Conservation (phyloP, 2,888 invertebrate species). For the Tiliacea aurago region DNA sequence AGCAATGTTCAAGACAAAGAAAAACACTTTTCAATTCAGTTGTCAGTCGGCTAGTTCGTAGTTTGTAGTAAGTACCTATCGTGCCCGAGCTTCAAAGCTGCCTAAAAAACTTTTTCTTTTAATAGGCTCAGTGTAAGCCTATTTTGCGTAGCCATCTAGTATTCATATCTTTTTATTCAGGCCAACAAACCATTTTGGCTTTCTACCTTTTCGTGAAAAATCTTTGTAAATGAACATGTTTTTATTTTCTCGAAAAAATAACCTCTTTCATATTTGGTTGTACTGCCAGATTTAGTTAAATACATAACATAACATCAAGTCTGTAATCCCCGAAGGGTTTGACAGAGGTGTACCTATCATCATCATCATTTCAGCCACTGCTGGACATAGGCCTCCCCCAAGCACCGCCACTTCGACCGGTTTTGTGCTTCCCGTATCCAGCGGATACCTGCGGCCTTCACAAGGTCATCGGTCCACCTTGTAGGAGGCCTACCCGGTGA, state of each 20-base stretch:
- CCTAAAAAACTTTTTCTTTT: constrained; percentile 61
- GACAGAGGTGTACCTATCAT: too few relatives aligned
- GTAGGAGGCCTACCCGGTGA: too few relatives aligned
- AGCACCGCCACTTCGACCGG: too few relatives aligned
- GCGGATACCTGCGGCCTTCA: too few relatives aligned
- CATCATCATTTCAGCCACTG: too few relatives aligned
- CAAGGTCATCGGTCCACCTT: too few relatives aligned
- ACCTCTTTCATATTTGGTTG: not conserved
- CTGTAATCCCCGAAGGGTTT: too few relatives aligned
- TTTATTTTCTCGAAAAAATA: not conserved
- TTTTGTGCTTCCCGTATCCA: too few relatives aligned
- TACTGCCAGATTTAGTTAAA: not conserved
- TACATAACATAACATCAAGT: too few relatives aligned
- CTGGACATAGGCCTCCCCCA: too few relatives aligned
- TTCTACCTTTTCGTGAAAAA: not conserved
- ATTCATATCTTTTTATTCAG: constrained; percentile 15
- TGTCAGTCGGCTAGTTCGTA: constrained; percentile 43
- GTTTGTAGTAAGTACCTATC: constrained; percentile 37
- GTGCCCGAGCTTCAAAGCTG: constrained; percentile 35
- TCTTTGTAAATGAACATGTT: not conserved
- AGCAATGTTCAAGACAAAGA: constrained; percentile 63
- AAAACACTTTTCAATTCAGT: constrained; percentile 64
- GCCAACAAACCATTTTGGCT: not conserved
- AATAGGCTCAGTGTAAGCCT: constrained; percentile 26
- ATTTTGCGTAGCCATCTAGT: constrained; percentile 13